phyloP scores from a whole-genome alignment of 2,888 invertebrate species.

The Magallana nippona region DNA sequence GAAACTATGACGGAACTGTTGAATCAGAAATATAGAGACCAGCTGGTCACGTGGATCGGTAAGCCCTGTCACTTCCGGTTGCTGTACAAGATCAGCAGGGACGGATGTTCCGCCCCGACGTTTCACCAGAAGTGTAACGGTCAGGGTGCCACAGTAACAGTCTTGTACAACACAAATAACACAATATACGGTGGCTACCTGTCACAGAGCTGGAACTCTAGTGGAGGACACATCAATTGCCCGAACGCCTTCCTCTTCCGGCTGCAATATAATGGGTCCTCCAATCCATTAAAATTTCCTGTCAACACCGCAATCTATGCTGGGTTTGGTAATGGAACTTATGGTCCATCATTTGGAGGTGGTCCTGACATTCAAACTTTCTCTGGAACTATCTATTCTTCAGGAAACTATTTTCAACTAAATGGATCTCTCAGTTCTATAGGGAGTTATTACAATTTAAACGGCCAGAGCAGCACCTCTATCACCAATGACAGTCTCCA shows the following conservation, averaged over 20 bases:
- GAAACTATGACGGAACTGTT: too few relatives aligned
- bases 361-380: slow-evolving; percentile 48
- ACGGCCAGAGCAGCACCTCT: not conserved
- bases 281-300: slow-evolving; percentile 42
- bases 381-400: not conserved
- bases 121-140: slow-evolving; percentile 63
- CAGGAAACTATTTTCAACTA: not conserved
- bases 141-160: slow-evolving; percentile 59
- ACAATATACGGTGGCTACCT: slow-evolving; percentile 61
- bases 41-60: slow-evolving; percentile 53
- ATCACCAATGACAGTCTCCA: not conserved
- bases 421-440: not conserved
- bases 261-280: slow-evolving; percentile 43
- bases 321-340: slow-evolving; percentile 12
- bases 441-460: not conserved
- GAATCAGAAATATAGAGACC: too few relatives aligned
- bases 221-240: not conserved
- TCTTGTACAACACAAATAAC: slow-evolving; percentile 57
- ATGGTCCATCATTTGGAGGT: slow-evolving; percentile 52
- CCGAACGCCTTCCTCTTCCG: slow-evolving; percentile 52
- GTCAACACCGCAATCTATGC: not conserved
- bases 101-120: slow-evolving; percentile 54
- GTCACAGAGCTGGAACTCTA: slow-evolving; percentile 48
- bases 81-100: slow-evolving; percentile 56
- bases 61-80: slow-evolving; percentile 55